phyloP scores from a whole-genome alignment of 1,140 invertebrate genomes.

The Trinorchestia longiramus region DNA sequence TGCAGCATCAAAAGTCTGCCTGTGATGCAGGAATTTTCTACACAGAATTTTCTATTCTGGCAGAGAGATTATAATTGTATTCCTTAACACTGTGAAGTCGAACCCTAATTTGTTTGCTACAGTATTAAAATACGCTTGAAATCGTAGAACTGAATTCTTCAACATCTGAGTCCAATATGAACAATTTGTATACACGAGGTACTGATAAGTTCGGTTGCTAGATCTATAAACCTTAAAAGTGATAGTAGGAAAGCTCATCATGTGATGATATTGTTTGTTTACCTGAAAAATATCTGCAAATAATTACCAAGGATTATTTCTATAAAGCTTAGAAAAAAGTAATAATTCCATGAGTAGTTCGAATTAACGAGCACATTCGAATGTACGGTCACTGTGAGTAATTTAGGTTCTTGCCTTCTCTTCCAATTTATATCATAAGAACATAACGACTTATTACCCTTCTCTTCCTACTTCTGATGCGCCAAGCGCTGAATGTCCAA shows the following conservation, averaged over 20 bases:
- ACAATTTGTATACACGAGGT: neutral
- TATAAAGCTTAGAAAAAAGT: neutral
- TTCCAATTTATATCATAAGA: neutral
- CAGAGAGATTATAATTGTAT: neutral
- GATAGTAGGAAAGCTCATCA: neutral
- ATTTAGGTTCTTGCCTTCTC: neutral
- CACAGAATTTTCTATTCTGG: neutral
- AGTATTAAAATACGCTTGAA: neutral
- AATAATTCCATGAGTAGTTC: neutral
- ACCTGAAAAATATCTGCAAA: neutral
- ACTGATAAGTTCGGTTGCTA: neutral
- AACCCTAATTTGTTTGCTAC: neutral
- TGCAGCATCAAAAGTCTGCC: neutral
- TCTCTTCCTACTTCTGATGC: neutral
- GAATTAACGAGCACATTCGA: neutral
- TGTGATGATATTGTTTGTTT: neutral
- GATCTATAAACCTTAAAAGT: neutral
- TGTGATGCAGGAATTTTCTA: neutral
- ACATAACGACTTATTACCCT: neutral
- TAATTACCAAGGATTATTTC: neutral
- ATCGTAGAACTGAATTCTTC: neutral
- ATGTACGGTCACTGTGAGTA: neutral
- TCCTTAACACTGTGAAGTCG: neutral
- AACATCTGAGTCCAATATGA: neutral
- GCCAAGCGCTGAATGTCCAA: neutral